Base-by-base conservation (phyloP, 1,140 invertebrate species). In the Idris sp. region DNA sequence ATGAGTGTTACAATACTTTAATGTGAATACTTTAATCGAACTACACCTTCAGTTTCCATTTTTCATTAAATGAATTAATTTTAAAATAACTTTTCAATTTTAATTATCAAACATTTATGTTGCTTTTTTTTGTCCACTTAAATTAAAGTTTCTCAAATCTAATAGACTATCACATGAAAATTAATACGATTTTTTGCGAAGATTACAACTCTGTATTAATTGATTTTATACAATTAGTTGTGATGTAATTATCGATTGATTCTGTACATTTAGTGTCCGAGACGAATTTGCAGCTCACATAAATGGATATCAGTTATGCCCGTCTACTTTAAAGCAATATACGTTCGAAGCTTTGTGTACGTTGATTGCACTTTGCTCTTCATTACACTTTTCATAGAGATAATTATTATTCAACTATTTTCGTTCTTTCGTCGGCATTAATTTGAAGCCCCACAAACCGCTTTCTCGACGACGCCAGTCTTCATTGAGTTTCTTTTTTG, bases 321-420 rank as follows among this genome's bases (percentile, higher is more conserved):
- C 3, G 19, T 22, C 19, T 22, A 22, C 19, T 22, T 22, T 22
- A 2, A 6, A 22, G 19, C 19, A 22, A 6, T 22, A 6, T 22
- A 22, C 19, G 19, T 26, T 49, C 13, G 1, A 5, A 5, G 2
- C 30, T 33, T 35, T 9, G 16, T 25, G 18, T 36, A 35, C n/a
- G 54, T 59, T 59, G 40, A 44, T 58, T 58, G 25, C 40, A 58
- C 11, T 58, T 58, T 16, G 43, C 18, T 22, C 53, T 56, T 56
- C 38, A 44, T 56, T 56, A 56, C 26, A 43, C 28, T 5, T 15
- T 19, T 13, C 26, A 10, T 26, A 14, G 25, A 7, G 35, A 51
- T 14, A 1, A 7, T 54, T 53, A 53, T 53, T 53, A 40, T 40
- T 38, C 22, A 9, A 31, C 36, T 22, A 41, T 49, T 18, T 35